A percentile compares a stretch with the other conserved stretches of the same genome.
Evolutionary conservation across 2,113 vertebrate genomes (phyloP).

Genomic region (Myiozetetes cayanensis): DNA sequence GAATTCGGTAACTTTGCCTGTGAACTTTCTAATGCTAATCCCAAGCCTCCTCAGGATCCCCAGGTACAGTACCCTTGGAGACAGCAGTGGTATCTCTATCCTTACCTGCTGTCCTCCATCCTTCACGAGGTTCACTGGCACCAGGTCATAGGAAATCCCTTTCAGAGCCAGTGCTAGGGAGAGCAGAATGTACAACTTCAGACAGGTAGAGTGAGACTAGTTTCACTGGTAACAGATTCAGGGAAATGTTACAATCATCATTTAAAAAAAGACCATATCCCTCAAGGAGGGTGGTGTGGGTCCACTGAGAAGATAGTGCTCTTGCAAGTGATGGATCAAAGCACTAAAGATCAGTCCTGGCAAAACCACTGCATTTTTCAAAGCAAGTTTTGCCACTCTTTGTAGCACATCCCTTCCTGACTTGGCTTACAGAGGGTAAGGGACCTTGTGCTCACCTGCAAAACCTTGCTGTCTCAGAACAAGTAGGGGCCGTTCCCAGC

Average conservation of each 20-base stretch:
- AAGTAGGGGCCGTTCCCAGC: not conserved
- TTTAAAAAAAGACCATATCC: not conserved
- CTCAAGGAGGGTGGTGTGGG: not conserved
- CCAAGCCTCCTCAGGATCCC: not conserved
- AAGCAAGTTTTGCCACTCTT: not conserved
- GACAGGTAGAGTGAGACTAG: not conserved
- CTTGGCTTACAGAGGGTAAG: not conserved
- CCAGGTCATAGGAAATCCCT: constrained; percentile 85
- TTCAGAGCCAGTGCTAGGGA: constrained; percentile 90
- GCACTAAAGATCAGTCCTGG: not conserved
- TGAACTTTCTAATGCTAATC: not conserved
- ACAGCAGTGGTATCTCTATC: not conserved
- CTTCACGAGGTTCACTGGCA: constrained; percentile 85
- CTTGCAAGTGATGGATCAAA: not conserved
- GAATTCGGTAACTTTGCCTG: not conserved
- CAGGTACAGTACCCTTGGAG: not conserved
- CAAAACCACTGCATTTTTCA: not conserved
- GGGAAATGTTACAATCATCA: not conserved
- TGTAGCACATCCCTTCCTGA: not conserved
- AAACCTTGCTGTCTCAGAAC: not conserved
- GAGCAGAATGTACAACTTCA: not conserved
- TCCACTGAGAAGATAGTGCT: not conserved
- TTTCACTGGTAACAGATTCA: not conserved
- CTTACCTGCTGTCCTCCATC: constrained; percentile 93
- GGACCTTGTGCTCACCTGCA: not conserved